Conservation (phyloP, 2,888 invertebrate genomes). For the Oscheius onirici region DNA sequence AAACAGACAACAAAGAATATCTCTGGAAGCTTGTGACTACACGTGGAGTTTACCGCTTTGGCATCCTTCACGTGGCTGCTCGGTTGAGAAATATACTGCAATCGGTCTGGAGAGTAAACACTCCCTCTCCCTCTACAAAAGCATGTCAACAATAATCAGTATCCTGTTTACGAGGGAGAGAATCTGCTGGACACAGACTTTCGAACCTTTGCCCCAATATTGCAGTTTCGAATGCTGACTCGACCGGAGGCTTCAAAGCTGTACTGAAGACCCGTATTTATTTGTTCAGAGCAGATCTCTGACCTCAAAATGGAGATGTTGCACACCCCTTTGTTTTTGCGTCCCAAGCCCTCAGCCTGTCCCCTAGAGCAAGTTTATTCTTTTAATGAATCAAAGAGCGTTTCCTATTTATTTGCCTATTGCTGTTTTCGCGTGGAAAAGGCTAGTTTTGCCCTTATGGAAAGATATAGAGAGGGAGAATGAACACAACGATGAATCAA, state of each 20-base stretch:
- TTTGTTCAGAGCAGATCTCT: background rate
- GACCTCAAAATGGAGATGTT: background rate
- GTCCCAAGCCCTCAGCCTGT: background rate
- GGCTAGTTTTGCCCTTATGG: no score
- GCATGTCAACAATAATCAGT: background rate
- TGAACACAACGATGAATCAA: background rate
- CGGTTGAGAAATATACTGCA: background rate
- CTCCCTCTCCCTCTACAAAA: background rate
- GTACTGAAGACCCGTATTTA: background rate
- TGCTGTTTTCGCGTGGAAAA: background rate
- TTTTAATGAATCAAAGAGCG: conserved; percentile 5
- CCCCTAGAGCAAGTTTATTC: background rate
- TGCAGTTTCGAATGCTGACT: background rate
- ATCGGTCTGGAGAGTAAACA: background rate
- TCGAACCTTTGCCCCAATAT: conserved; percentile 4
- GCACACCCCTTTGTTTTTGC: background rate
- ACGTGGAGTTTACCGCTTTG: conserved; percentile 1
- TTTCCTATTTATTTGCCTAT: conserved; percentile 9
- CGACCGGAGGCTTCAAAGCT: background rate
- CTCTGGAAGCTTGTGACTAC: conserved; percentile 5
- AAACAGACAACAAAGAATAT: background rate
- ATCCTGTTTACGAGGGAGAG: background rate
- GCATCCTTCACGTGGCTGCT: background rate
- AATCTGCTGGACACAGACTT: background rate
- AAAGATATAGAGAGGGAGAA: no score